Conservation (phyloP, 2,888 invertebrate genomes). For the Sminthurides aquaticus region DNA sequence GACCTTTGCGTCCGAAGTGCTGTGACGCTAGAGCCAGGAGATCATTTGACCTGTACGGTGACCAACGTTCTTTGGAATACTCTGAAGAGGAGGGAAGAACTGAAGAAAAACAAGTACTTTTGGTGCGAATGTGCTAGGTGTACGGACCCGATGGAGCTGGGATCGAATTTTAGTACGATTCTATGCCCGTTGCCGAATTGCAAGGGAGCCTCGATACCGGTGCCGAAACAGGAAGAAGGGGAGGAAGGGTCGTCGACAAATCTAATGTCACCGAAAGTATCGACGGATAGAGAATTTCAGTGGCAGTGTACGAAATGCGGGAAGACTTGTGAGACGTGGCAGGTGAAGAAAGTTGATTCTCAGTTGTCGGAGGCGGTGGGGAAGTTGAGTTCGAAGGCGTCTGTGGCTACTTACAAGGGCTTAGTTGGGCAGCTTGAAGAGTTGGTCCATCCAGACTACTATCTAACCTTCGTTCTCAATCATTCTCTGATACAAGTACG, state of each 20-base stretch:
- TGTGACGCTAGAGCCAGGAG: conserved; percentile 32
- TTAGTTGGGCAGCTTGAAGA: conserved; percentile 62
- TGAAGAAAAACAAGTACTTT: conserved; percentile 40
- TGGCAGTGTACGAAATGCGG: conserved; percentile 41
- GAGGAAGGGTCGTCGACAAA: not conserved
- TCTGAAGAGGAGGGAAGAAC: conserved; percentile 37
- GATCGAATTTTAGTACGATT: conserved; percentile 41
- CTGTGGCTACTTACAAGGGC: conserved; percentile 48
- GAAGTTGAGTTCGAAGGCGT: conserved; percentile 28
- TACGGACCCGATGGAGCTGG: conserved; percentile 37
- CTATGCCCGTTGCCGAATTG: conserved; percentile 37
- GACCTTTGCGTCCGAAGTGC: conserved; percentile 39
- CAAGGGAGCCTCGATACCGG: conserved; percentile 23
- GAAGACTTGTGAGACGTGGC: conserved; percentile 37
- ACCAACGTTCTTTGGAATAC: conserved; percentile 42
- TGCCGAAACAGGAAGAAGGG: not conserved
- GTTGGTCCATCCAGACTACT: conserved; percentile 76
- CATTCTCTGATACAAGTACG: conserved; percentile 75
- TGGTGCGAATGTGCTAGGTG: conserved; percentile 42
- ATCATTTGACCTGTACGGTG: conserved; percentile 34
- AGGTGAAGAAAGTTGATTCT: conserved; percentile 40
- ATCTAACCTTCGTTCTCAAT: conserved; percentile 70
- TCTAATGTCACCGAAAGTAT: conserved; percentile 2
- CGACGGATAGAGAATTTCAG: conserved; percentile 25
- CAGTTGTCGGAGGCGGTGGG: conserved; percentile 39